Evolutionary conservation across 2,888 invertebrate genomes (phyloP).

Genomic region (Nysson spinosus): DNA sequence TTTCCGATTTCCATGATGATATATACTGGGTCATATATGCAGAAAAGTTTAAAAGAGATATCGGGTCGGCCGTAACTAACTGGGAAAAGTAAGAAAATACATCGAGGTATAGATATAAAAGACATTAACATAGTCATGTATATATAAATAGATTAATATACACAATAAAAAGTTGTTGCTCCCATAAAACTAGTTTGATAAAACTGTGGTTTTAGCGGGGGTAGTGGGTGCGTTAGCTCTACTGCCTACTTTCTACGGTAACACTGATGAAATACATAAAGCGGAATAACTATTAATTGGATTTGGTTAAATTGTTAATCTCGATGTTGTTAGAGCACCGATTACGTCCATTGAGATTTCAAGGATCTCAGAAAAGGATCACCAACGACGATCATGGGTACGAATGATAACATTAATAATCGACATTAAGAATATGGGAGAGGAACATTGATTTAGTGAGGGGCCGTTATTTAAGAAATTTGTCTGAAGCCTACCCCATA

Average conservation of each 20-base stretch:
- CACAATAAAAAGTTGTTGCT: conserved; percentile 78
- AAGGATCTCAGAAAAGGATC: conserved; percentile 8
- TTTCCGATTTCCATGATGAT: too few relatives aligned
- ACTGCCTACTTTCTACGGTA: conserved; percentile 68
- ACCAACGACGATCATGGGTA: too few relatives aligned
- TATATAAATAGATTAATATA: conserved; percentile 11
- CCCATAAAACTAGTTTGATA: conserved; percentile 76
- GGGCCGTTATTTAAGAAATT: conserved; percentile 42
- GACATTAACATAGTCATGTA: conserved; percentile 21
- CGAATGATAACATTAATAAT: conserved; percentile 2
- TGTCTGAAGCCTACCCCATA: conserved; percentile 72
- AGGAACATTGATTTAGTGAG: conserved; percentile 48
- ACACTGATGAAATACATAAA: conserved; percentile 56
- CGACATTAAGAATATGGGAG: conserved; percentile 12
- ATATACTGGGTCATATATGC: too few relatives aligned
- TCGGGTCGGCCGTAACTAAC: conserved; percentile 11
- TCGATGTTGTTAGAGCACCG: neutral
- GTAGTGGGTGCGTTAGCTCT: conserved; percentile 66
- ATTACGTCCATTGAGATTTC: conserved; percentile 14
- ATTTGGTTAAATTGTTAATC: conserved; percentile 8
- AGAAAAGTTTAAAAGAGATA: conserved; percentile 9
- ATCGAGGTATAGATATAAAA: conserved; percentile 13
- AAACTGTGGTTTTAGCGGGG: conserved; percentile 61
- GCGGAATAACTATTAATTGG: conserved; percentile 37
- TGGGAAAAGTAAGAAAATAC: conserved; percentile 3